A percentile compares a stretch with the other conserved stretches of the same genome.
Conservation (phyloP, 2,113 vertebrate species). For the Calidris pugnax region DNA sequence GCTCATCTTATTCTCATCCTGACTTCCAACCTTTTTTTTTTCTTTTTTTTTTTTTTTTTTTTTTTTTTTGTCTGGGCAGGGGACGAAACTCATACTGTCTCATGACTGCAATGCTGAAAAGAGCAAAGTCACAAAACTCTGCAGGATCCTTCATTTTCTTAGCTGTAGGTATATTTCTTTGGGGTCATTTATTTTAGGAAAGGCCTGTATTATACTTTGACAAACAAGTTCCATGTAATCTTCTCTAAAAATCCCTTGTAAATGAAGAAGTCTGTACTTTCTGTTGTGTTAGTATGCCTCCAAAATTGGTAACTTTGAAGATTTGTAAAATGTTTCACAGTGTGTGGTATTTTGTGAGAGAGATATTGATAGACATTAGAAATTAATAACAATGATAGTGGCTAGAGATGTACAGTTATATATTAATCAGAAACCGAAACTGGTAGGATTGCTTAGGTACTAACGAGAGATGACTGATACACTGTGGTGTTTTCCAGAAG, state of each 20-base stretch:
- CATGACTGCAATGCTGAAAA: slow-evolving; percentile 49
- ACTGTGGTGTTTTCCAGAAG: not conserved
- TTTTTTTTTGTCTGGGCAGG: not conserved
- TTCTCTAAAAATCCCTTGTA: not conserved
- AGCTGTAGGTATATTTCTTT: not conserved
- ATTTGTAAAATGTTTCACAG: not conserved
- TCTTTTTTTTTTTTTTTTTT: too few relatives aligned
- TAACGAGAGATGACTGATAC: not conserved
- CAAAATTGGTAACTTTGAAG: not conserved
- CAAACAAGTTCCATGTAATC: not conserved
- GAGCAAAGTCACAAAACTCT: slow-evolving; percentile 11
- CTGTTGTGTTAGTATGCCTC: not conserved
- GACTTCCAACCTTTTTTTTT: not conserved
- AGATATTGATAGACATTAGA: not conserved
- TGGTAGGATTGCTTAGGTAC: not conserved
- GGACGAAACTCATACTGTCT: not conserved
- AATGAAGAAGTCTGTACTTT: not conserved
- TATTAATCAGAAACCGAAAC: not conserved
- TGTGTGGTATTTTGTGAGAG: not conserved
- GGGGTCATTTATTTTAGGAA: not conserved
- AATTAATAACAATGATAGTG: not conserved
- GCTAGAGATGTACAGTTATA: not conserved
- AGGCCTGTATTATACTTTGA: not conserved
- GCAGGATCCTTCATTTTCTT: slow-evolving; percentile 10
- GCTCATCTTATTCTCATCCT: slow-evolving; percentile 26